Evolutionary conservation across 2,888 invertebrate species (phyloP).

Genomic region (Drosophila maculinotata): DNA sequence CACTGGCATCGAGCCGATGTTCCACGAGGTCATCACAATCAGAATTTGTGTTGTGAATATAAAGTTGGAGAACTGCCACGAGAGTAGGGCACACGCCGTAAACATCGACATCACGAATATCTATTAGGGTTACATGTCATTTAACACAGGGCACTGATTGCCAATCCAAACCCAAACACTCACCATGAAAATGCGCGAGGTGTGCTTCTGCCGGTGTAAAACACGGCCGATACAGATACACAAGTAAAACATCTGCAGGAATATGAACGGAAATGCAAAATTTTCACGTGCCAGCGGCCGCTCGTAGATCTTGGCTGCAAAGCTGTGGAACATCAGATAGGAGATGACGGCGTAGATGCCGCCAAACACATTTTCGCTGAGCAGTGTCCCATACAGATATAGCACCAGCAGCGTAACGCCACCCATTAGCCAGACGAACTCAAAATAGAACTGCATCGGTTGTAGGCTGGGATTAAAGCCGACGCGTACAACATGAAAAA

Average conservation of each 20-base stretch:
- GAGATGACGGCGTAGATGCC: slow-evolving; percentile 90
- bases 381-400: slow-evolving; percentile 88
- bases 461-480: slow-evolving; percentile 85
- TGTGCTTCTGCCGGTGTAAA: slow-evolving; percentile 68
- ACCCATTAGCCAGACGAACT: slow-evolving; percentile 90
- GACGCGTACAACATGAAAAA: slow-evolving; percentile 75
- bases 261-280: slow-evolving; percentile 92
- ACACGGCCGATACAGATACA: slow-evolving; percentile 86
- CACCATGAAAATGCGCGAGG: slow-evolving; percentile 68
- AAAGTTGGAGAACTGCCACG: slow-evolving; percentile 94
- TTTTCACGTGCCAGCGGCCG: slow-evolving; percentile 94
- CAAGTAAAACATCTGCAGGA: slow-evolving; percentile 90
- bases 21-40: slow-evolving; percentile 90
- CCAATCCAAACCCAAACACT: not conserved
- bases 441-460: slow-evolving; percentile 93
- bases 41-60: slow-evolving; percentile 91
- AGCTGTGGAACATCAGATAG: slow-evolving; percentile 93
- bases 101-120: slow-evolving; percentile 80
- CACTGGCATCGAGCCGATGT: slow-evolving; percentile 86
- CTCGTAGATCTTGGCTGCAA: slow-evolving; percentile 94
- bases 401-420: slow-evolving; percentile 89
- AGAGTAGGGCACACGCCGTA: slow-evolving; percentile 84
- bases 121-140: slow-evolving; percentile 46
- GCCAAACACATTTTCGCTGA: slow-evolving; percentile 90
- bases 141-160: not conserved